Base-by-base conservation (phyloP, 1,140 invertebrate species). In the Sinonovacula constricta region DNA sequence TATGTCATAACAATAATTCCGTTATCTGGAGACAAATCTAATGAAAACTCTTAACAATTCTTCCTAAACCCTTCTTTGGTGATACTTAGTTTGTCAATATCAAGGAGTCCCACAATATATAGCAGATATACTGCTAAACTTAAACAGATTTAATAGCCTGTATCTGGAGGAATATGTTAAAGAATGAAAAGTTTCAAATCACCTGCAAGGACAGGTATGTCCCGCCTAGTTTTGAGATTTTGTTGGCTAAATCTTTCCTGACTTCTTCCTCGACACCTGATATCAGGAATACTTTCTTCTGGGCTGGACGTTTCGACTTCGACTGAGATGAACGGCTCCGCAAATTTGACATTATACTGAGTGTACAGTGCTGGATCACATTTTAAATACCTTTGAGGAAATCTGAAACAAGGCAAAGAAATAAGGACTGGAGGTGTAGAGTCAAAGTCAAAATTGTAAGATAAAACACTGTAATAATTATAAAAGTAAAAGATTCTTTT, bases 191-290 rank as follows among this genome's bases (percentile, higher is more conserved):
- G 15, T 70, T 26, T 34, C 2, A n/a, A 59, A 31, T 45, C 70
- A 84, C 82, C 80, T 86, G 60, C 39, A 60, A 59, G 54, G 79
- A 62, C 15, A 84, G 45, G 68, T 82, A 79, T 15, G 72, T 63
- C 62, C 81, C 84, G 56, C 81, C 81, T 36, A 86, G 67, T 39
- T 66, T 14, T 0, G 54, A 26, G 3, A 86, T 83, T 31, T 60
- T 68, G 3, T 67, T 69, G 5, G 62, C 60, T 5, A 84, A 33
- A 5, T 71, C 54, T 53, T 79, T 81, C 28, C 83, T 66, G 33
- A 77, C 74, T 0, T 62, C 49, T 31, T 70, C 62, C n/a, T 67
- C 56, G 12, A 86, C 53, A 15, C 81, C 81, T 30, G 84, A 84
- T 49, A 86, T 49, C 3, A 83, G 69, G 51, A 86, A 84, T 1